These are phyloP conservation scores for Pempheris klunzingeri DNA, from an alignment of 2,797 vertebrate species.

Conservation along the genomic window DNA sequence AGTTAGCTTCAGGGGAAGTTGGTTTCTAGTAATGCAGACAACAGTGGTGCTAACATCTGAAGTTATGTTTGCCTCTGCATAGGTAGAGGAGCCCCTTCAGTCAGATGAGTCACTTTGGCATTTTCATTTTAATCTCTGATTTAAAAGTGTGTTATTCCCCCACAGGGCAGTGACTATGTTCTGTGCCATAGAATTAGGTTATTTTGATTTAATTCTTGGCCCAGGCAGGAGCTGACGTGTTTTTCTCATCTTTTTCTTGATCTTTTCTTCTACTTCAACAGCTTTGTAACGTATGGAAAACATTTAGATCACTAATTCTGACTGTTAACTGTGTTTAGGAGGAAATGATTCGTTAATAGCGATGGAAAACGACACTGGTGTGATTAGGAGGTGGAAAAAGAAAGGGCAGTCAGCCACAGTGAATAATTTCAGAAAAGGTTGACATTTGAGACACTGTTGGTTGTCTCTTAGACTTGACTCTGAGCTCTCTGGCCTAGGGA, in stretches of 20 bases:
- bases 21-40: neutral
- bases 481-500: neutral
- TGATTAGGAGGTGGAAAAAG: neutral
- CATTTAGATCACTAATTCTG: neutral
- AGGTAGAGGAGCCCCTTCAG: constrained; percentile 37
- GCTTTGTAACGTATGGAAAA: neutral
- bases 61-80: neutral
- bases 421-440: constrained; percentile 23
- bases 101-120: constrained; percentile 50
- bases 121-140: constrained; percentile 50
- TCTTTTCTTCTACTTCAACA: neutral
- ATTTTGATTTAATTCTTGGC: neutral
- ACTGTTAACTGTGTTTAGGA: neutral
- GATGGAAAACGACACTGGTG: neutral
- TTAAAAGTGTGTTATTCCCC: constrained; percentile 37
- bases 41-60: constrained; percentile 5
- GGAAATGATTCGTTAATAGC: neutral
- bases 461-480: constrained; percentile 17
- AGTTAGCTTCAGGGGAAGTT: constrained; percentile 6
- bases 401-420: constrained; percentile 10
- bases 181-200: constrained; percentile 16
- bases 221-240: neutral
- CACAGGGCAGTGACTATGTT: constrained; percentile 39
- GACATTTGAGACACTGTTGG: constrained; percentile 6
- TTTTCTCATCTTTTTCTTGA: neutral